Evolutionary conservation across 2,113 vertebrate species (phyloP).

Genomic region (Zapus hudsonius): DNA sequence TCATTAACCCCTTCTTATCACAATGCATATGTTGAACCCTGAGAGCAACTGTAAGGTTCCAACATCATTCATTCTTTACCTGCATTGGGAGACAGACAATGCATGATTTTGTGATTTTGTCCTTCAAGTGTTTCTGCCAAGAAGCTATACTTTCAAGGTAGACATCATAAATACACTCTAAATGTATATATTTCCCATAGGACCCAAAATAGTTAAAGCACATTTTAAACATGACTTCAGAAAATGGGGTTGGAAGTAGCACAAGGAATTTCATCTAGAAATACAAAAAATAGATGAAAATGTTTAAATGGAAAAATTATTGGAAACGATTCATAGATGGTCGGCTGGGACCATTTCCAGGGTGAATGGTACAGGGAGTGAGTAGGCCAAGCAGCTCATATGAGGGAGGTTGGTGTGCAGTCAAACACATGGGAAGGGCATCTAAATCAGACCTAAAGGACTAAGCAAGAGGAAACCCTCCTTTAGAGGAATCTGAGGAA

Average conservation of each 20-base stretch:
- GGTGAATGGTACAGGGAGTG: not conserved
- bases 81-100: not conserved
- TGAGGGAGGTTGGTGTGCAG: not conserved
- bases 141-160: constrained; percentile 45
- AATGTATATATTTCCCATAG: constrained; percentile 59
- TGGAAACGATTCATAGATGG: not conserved
- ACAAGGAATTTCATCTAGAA: constrained; percentile 58
- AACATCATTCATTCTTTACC: not conserved
- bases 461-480: not conserved
- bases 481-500: not conserved
- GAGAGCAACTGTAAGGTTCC: not conserved
- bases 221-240: constrained; percentile 60
- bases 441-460: constrained; percentile 24
- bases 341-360: not conserved
- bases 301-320: constrained; percentile 54
- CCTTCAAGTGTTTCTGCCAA: constrained; percentile 4
- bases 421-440: not conserved
- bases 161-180: constrained; percentile 20
- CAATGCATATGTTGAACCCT: constrained; percentile 22
- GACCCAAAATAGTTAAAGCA: constrained; percentile 58
- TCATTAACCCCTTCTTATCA: constrained; percentile 49
- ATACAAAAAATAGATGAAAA: constrained; percentile 55
- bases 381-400: constrained; percentile 49
- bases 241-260: constrained; percentile 44
- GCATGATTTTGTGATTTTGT: constrained; percentile 53